Conservation (phyloP, 2,888 invertebrate species). For the Eubasilissa splendida region DNA sequence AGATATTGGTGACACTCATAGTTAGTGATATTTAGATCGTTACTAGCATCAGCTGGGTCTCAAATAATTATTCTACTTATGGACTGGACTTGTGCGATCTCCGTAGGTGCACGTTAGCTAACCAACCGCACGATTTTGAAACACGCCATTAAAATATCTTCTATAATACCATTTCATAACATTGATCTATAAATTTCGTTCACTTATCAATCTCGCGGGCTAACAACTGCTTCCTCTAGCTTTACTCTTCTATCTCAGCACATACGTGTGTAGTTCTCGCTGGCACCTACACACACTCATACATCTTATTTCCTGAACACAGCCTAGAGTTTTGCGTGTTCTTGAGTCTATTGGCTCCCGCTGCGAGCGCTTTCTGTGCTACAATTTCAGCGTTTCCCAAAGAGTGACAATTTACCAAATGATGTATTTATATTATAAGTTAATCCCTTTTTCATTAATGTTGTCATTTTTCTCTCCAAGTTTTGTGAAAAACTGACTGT, state of each 20-base stretch:
- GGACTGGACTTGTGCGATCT: no score
- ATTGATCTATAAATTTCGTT: conserved; percentile 8
- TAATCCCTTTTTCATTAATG: no score
- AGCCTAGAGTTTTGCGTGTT: conserved; percentile 5
- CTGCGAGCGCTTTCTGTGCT: conserved; percentile 11
- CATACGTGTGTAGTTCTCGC: neutral
- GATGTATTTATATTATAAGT: no score
- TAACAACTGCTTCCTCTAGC: neutral
- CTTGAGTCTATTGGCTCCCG: neutral
- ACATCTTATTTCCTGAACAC: conserved; percentile 7
- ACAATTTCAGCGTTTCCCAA: neutral
- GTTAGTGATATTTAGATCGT: no score
- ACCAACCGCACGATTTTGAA: conserved; percentile 1
- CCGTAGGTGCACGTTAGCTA: neutral
- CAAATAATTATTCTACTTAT: no score
- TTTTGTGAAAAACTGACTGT: no score
- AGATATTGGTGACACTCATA: no score
- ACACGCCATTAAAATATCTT: conserved; percentile 8
- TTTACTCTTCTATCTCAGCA: neutral
- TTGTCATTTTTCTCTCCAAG: no score
- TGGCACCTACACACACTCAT: neutral
- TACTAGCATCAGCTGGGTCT: no score
- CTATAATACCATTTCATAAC: neutral
- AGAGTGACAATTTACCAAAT: neutral
- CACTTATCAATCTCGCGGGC: conserved; percentile 13